phyloP scores from a whole-genome alignment of 2,888 invertebrate species.

The Leucophenga montana region DNA sequence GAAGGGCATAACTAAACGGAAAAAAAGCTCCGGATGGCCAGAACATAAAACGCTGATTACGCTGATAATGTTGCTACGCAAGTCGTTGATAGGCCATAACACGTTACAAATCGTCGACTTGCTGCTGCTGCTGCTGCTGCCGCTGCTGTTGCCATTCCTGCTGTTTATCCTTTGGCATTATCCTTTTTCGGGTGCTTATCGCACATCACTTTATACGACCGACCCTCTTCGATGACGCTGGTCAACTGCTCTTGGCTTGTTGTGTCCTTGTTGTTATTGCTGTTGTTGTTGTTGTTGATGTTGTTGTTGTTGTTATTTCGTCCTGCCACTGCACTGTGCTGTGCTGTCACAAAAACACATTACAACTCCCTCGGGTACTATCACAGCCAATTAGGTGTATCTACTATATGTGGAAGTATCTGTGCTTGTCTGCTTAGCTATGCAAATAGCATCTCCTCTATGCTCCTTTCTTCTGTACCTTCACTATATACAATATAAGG shows the following conservation, averaged over 20 bases:
- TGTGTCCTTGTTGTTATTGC: constrained; percentile 44
- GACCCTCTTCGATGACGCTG: neutral
- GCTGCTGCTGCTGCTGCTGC: neutral
- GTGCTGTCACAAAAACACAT: constrained; percentile 25
- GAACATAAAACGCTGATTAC: constrained; percentile 29
- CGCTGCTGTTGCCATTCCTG: constrained; percentile 8
- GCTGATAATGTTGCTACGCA: constrained; percentile 25
- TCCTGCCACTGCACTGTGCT: neutral
- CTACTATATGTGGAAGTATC: constrained; percentile 37
- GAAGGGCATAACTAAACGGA: neutral
- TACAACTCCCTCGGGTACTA: constrained; percentile 70
- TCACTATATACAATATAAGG: no score
- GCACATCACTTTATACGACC: neutral
- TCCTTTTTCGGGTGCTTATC: constrained; percentile 22
- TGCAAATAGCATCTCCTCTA: constrained; percentile 65
- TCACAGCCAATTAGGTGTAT: constrained; percentile 72
- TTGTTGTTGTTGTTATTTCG: constrained; percentile 54
- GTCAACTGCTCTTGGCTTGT: neutral
- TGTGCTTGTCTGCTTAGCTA: constrained; percentile 57
- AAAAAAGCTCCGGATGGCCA: constrained; percentile 2
- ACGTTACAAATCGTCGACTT: constrained; percentile 12
- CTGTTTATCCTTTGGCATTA: constrained; percentile 20
- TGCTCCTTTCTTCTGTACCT: neutral
- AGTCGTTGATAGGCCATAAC: constrained; percentile 30
- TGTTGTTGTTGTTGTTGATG: constrained; percentile 49